Evolutionary conservation across 1,140 invertebrate species (phyloP).

Genomic region (Drosophila mojavensis): DNA sequence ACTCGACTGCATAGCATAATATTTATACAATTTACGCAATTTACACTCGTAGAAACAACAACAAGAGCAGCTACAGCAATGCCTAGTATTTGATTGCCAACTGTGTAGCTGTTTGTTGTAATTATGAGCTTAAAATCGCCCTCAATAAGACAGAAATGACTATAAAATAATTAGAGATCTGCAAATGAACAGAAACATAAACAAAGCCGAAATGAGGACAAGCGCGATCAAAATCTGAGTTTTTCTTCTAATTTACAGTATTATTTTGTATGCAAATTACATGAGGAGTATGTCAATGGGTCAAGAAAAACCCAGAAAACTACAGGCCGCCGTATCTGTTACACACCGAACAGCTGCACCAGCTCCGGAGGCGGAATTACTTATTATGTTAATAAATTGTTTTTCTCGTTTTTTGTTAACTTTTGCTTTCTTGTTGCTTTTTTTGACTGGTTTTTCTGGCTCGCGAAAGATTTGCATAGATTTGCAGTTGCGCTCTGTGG

Average conservation of each 20-base stretch:
- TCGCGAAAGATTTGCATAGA: slow-evolving; percentile 63
- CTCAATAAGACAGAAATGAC: slow-evolving; percentile 24
- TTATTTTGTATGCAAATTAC: slow-evolving; percentile 44
- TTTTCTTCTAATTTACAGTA: slow-evolving; percentile 3
- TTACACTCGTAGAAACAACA: slow-evolving; percentile 50
- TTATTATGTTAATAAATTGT: slow-evolving; percentile 75
- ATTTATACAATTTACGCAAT: slow-evolving; percentile 80
- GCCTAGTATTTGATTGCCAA: slow-evolving; percentile 69
- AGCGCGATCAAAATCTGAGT: slow-evolving; percentile 16
- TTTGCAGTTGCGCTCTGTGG: slow-evolving; percentile 51
- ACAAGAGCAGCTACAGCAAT: slow-evolving; percentile 34
- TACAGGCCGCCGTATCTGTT: not conserved
- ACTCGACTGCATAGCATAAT: slow-evolving; percentile 64
- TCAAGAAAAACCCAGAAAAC: slow-evolving; percentile 53
- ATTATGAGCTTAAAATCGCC: slow-evolving; percentile 58
- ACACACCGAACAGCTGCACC: slow-evolving; percentile 46
- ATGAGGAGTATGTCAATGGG: slow-evolving; percentile 72
- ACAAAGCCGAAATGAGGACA: slow-evolving; percentile 23
- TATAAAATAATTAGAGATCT: slow-evolving; percentile 53
- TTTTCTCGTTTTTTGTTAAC: slow-evolving; percentile 17
- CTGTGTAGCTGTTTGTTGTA: slow-evolving; percentile 64
- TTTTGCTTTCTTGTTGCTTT: not conserved
- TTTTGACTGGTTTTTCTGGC: slow-evolving; percentile 71
- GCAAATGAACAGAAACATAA: slow-evolving; percentile 38
- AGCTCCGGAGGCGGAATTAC: slow-evolving; percentile 69